phyloP scores from a whole-genome alignment of 2,888 invertebrate species.

The Lypha dubia region DNA sequence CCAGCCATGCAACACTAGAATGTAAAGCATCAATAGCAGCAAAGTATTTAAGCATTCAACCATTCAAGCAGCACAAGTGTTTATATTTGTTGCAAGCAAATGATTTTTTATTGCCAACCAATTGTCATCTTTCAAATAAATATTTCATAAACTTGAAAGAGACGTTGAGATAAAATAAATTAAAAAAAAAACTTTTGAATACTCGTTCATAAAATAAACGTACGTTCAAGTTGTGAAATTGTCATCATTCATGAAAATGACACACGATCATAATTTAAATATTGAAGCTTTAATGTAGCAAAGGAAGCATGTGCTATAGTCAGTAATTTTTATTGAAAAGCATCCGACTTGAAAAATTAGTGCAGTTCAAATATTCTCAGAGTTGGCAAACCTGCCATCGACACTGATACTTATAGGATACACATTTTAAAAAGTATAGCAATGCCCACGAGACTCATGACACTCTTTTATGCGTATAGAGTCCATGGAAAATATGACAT shows the following conservation, averaged over 20 bases:
- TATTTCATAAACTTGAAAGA: conserved; percentile 29
- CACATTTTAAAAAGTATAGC: too few relatives aligned
- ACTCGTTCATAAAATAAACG: conserved; percentile 31
- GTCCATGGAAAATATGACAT: too few relatives aligned
- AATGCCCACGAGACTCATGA: too few relatives aligned
- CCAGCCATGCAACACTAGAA: conserved; percentile 40
- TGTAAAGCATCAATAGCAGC: conserved; percentile 26
- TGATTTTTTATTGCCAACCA: conserved; percentile 61
- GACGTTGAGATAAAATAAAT: not conserved
- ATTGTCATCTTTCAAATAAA: conserved; percentile 60
- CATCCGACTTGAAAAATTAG: not conserved
- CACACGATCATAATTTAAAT: conserved; percentile 24
- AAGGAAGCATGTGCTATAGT: not conserved
- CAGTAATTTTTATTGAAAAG: not conserved
- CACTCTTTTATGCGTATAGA: too few relatives aligned
- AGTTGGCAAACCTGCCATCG: not conserved
- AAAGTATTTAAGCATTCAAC: conserved; percentile 41
- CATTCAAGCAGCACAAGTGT: conserved; percentile 64
- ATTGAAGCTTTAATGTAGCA: not conserved
- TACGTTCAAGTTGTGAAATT: conserved; percentile 35
- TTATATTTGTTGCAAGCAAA: conserved; percentile 49
- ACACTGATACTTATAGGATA: not conserved
- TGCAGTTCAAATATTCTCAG: not conserved
- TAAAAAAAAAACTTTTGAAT: conserved; percentile 7
- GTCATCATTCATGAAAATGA: conserved; percentile 58